phyloP scores from a whole-genome alignment of 2,113 vertebrate species.

The Amphilophus citrinellus region DNA sequence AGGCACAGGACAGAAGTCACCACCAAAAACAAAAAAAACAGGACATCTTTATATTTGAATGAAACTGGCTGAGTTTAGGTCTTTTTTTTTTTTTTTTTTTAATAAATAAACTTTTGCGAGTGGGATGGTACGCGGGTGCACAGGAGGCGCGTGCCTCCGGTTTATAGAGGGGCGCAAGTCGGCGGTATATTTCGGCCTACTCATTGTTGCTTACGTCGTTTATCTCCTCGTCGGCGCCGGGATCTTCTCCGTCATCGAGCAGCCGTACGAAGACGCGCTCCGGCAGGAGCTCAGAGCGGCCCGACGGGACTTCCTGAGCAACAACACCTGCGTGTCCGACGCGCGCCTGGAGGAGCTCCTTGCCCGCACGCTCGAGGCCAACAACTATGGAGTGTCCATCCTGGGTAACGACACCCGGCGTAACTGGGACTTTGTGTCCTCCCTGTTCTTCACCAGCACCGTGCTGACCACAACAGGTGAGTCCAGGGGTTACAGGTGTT shows the following conservation, averaged over 20 bases:
- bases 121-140: conserved; percentile 85
- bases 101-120: neutral
- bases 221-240: conserved; percentile 92
- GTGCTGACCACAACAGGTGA: conserved; percentile 96
- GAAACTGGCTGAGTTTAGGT: neutral
- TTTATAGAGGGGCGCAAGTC: conserved; percentile 84
- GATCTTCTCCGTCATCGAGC: conserved; percentile 93
- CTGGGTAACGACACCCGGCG: conserved; percentile 84
- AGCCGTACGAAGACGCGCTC: conserved; percentile 89
- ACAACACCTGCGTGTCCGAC: conserved; percentile 89
- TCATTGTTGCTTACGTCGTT: conserved; percentile 86
- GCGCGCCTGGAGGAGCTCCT: conserved; percentile 88
- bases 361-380: conserved; percentile 89
- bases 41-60: neutral
- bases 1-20: neutral
- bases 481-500: neutral
- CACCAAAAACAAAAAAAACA: neutral
- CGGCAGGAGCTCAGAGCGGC: conserved; percentile 84
- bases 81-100: neutral
- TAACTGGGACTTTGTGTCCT: conserved; percentile 97
- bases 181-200: conserved; percentile 84
- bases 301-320: conserved; percentile 86
- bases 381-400: conserved; percentile 93
- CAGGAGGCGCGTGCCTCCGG: conserved; percentile 81
- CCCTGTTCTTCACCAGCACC: conserved; percentile 96